A percentile compares a stretch with the other conserved stretches of the same genome.
These are phyloP conservation scores for Acrocephalus arundinaceus DNA, from an alignment of 2,113 vertebrate genomes.

Conservation along the genomic window DNA sequence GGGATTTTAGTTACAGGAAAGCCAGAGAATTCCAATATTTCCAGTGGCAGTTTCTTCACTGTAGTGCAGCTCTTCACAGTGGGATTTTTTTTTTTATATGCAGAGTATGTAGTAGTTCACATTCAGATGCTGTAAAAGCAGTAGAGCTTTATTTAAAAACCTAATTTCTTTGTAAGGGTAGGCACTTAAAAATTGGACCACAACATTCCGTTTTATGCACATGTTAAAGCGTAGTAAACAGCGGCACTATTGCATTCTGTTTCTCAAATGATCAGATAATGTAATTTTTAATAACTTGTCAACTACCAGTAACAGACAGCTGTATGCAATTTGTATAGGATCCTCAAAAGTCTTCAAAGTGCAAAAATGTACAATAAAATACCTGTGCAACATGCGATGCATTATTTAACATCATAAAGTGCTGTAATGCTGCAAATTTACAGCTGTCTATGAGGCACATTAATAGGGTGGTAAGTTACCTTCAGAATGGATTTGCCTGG, in stretches of 20 bases:
- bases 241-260: not conserved
- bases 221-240: not conserved
- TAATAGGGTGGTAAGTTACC: not conserved
- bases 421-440: conserved; percentile 19
- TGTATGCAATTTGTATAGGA: conserved; percentile 11
- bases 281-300: conserved; percentile 55
- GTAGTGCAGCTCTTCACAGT: not conserved
- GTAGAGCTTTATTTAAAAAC: not conserved
- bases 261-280: conserved; percentile 30
- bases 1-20: not conserved
- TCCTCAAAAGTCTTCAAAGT: conserved; percentile 17
- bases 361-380: conserved; percentile 49
- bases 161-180: not conserved
- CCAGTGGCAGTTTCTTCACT: not conserved
- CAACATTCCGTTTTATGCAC: not conserved
- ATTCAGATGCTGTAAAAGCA: not conserved
- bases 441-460: not conserved
- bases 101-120: not conserved
- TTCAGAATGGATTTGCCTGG: not conserved
- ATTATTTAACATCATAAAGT: conserved; percentile 48
- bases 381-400: not conserved
- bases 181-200: not conserved
- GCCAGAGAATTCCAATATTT: not conserved
- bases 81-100: not conserved
- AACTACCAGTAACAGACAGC: not conserved